phyloP scores from a whole-genome alignment of 2,797 vertebrate genomes.

The Tolypeutes matacus region DNA sequence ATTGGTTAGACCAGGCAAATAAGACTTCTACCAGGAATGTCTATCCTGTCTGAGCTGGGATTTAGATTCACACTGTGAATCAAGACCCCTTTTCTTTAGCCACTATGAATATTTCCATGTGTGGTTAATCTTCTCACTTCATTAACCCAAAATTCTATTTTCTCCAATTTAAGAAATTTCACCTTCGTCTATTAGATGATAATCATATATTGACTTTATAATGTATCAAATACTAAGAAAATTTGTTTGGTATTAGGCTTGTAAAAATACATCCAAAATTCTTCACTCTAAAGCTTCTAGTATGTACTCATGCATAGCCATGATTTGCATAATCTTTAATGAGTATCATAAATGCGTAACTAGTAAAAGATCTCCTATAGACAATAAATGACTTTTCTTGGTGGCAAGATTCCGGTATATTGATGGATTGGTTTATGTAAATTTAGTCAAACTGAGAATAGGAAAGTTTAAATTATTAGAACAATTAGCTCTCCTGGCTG shows the following conservation, averaged over 20 bases:
- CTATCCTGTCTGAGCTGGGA: not conserved
- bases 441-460: not conserved
- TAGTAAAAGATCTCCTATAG: not conserved
- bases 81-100: not conserved
- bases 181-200: not conserved
- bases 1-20: not conserved
- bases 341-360: not conserved
- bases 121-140: not conserved
- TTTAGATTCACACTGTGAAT: not conserved
- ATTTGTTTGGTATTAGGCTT: not conserved
- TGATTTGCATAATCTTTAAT: not conserved
- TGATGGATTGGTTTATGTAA: not conserved
- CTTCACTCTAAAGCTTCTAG: not conserved
- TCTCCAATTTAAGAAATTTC: conserved; percentile 14
- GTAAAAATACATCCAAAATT: not conserved
- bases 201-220: not conserved
- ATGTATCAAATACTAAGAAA: not conserved
- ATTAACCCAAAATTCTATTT: conserved; percentile 1
- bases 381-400: conserved; percentile 13
- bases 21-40: not conserved
- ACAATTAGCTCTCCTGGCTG: not conserved
- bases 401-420: not conserved
- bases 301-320: not conserved
- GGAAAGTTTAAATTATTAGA: conserved; percentile 23
- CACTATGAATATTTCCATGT: not conserved